Conservation (phyloP, 2,113 vertebrate genomes). For the Paradoxurus hermaphroditus region DNA sequence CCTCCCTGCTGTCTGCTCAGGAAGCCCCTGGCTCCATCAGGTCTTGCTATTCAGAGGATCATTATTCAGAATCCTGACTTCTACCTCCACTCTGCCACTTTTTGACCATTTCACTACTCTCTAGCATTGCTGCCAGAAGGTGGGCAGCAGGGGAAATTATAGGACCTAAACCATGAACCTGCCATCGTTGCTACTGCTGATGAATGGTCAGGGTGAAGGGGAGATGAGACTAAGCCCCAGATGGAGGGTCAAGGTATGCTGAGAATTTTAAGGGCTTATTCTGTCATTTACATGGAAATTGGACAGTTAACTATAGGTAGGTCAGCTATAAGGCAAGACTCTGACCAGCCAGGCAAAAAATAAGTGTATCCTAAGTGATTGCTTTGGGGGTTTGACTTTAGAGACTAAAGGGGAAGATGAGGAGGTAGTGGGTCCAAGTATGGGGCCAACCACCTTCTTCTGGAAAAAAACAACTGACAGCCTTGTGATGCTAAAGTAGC, state of each 20-base stretch:
- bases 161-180: not conserved
- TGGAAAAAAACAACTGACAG: not conserved
- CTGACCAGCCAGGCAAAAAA: not conserved
- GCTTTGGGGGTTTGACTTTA: not conserved
- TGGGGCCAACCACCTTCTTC: not conserved
- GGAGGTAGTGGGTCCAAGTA: not conserved
- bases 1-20: not conserved
- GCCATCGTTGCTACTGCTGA: not conserved
- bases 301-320: not conserved
- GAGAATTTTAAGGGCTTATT: not conserved
- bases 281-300: not conserved
- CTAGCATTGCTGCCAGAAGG: not conserved
- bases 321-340: conserved; percentile 20
- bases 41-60: conserved; percentile 21
- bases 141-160: conserved; percentile 13
- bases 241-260: not conserved
- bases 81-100: not conserved
- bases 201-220: not conserved
- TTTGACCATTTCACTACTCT: not conserved
- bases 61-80: conserved; percentile 39
- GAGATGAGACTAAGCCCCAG: not conserved
- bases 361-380: not conserved
- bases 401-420: not conserved
- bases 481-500: not conserved
- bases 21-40: not conserved